Evolutionary conservation across 1,140 invertebrate genomes (phyloP).

Genomic region (Ephestia elutella): DNA sequence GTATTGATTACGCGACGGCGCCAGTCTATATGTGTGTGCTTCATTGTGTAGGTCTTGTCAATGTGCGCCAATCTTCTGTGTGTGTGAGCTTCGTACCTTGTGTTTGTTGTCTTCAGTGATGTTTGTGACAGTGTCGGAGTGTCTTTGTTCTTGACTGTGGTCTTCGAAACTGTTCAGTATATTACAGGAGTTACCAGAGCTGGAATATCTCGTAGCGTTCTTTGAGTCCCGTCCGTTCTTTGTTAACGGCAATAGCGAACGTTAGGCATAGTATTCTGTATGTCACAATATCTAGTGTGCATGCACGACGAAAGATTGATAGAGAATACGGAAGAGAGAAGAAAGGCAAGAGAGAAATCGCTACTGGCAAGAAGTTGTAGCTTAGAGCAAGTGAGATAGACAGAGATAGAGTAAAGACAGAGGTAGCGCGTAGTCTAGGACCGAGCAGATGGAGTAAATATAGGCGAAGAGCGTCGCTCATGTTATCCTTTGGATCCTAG

Average conservation of each 20-base stretch:
- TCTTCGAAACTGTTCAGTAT: slow-evolving; percentile 55
- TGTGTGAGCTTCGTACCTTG: slow-evolving; percentile 58
- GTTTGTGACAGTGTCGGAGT: slow-evolving; percentile 63
- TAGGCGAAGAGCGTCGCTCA: slow-evolving; percentile 55
- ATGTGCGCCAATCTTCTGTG: slow-evolving; percentile 39
- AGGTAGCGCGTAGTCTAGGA: slow-evolving; percentile 67
- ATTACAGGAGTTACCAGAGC: slow-evolving; percentile 39
- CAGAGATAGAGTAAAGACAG: slow-evolving; percentile 59
- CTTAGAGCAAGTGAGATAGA: slow-evolving; percentile 68
- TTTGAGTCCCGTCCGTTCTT: slow-evolving; percentile 47
- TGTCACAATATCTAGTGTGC: slow-evolving; percentile 74
- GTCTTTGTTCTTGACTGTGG: slow-evolving; percentile 57
- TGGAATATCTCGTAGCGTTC: slow-evolving; percentile 54
- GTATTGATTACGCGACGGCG: slow-evolving; percentile 74
- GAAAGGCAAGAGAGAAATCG: slow-evolving; percentile 59
- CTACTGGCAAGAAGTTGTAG: slow-evolving; percentile 70
- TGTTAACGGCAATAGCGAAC: slow-evolving; percentile 57
- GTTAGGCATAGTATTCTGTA: slow-evolving; percentile 62
- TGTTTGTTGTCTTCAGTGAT: slow-evolving; percentile 65
- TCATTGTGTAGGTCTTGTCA: slow-evolving; percentile 52
- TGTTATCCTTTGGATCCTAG: slow-evolving; percentile 54
- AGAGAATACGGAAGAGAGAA: slow-evolving; percentile 68
- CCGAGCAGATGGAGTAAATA: slow-evolving; percentile 55
- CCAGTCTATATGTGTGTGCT: slow-evolving; percentile 64
- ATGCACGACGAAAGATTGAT: slow-evolving; percentile 71